Evolutionary conservation across 1,140 invertebrate genomes (phyloP), one percentile per base, ranked within the genome.

Genomic region (Dryas iulia): DNA sequence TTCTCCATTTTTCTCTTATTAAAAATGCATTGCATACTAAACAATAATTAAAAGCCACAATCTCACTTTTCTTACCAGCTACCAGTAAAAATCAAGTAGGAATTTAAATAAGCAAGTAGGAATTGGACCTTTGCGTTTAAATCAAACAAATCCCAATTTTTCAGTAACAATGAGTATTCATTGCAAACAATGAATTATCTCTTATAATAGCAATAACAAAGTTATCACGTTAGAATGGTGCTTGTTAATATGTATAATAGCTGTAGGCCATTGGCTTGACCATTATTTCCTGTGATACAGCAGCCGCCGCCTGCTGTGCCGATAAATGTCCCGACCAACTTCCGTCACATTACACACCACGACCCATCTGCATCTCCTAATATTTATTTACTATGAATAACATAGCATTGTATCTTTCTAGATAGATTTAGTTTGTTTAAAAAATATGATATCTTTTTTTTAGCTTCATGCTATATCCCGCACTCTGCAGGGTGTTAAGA

Each of bases 281-380:
- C 81, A 81, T 74, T 72, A 73, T 71, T 81, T 87, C 84, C 84
- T 85, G 84, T 62, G 84, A 87, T 83, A 84, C 71, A 70, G 64
- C 72, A 54, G 67, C 72, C 65, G 69, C 63, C 74, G 73, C 59
- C 66, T 54, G 73, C 54, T 63, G 60, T 53, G 58, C 52, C 70
- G 82, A 84, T 84, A 84, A 81, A 73, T 74, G 72, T 66, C 68
- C 73, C 76, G 71, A 69, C 68, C 65, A 59, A 73, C 77, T 83
- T 86, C 84, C 84, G 81, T 76, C 76, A 71, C 62, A 56, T 56
- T 26, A 25, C 53, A 26, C 53, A 26, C 23, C 53, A 61, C 52
- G 59, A 64, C 62, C 30, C 68, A 68, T 73, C 72, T 70, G 52
- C 72, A 71, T 66, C 47, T 69, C 24, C 30, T 53, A 23, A 62